Evolutionary conservation across 2,797 vertebrate species (phyloP), one percentile per base, ranked within the genome.

Genomic region (Centropyge bicolor): DNA sequence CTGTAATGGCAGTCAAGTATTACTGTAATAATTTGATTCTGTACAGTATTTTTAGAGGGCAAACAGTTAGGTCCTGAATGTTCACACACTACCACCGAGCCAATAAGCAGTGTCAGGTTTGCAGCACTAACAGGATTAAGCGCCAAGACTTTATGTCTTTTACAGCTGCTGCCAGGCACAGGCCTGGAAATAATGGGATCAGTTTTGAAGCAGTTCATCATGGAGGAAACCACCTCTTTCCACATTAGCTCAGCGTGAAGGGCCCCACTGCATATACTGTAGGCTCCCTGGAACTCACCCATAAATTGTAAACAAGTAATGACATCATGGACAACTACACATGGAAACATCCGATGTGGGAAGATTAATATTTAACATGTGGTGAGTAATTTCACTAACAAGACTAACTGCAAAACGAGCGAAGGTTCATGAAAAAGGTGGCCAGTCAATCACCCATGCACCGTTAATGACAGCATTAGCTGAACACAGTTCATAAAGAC

Each of bases 71-170:
- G 86, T 89, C 82, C 83, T 91, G 83, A 91, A 90, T 94, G 93
- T 94, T 93, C 90, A 91, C 89, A 86, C 92, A 88, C 80, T 89
- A 91, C 87, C 89, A 90, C 81, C 9, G 83, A 93, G 90, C 92
- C 91, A 93, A 92, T 92, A 92, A 92, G 92, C 88, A 84, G 87
- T 92, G 92, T 92, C 92, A 92, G 90, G 88, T 92, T 93, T 93
- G 91, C 92, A 90, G 91, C 85, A 90, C 93, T 95, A 95, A 95
- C 91, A 94, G 94, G 94, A 95, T 95, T 96, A 95, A 93, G 93
- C 92, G 91, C 91, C 92, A 91, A 91, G 90, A 95, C 90, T 94
- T 95, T 94, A 94, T 95, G 94, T 94, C 91, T 95, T 95, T 93
- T 94, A 94, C 90, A 87, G 90, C 92, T 74, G 79, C 89, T 94